These are phyloP conservation scores for Parasteatoda lunata DNA, from an alignment of 2,888 invertebrate species.

Conservation along the genomic window DNA sequence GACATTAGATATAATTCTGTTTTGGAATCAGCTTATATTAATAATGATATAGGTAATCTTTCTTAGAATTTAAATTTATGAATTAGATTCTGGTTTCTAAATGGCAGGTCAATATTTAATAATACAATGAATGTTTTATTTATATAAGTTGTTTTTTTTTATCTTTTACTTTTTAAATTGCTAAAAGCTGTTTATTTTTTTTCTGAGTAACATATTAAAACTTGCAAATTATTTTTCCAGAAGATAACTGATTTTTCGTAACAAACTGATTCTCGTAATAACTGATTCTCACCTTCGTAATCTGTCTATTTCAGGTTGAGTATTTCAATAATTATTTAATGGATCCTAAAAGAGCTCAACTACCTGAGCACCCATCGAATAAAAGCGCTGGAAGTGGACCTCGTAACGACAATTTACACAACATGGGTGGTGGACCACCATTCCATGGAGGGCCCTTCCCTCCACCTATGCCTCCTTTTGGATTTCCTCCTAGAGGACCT, in stretches of 20 bases:
- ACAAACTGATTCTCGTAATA: no score
- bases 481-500: slow-evolving; percentile 67
- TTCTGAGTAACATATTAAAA: not conserved
- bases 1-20: no score
- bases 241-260: no score
- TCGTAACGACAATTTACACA: slow-evolving; percentile 71
- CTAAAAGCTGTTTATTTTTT: not conserved
- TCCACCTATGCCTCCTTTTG: slow-evolving; percentile 70
- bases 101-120: no score
- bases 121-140: no score
- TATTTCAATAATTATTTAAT: slow-evolving; percentile 97
- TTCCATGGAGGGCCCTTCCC: slow-evolving; percentile 69
- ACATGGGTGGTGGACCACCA: slow-evolving; percentile 68
- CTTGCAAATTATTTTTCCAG: no score
- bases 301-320: slow-evolving; percentile 80
- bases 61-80: no score
- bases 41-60: no score
- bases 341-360: slow-evolving; percentile 94
- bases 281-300: no score
- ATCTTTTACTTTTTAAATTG: not conserved
- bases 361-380: slow-evolving; percentile 87
- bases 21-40: no score
- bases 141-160: no score
- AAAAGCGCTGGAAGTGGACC: slow-evolving; percentile 75
- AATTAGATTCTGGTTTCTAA: no score